A percentile compares a stretch with the other conserved stretches of the same genome.
Conservation (phyloP, 1,140 invertebrate genomes). For the Cheumatopsyche charites region DNA sequence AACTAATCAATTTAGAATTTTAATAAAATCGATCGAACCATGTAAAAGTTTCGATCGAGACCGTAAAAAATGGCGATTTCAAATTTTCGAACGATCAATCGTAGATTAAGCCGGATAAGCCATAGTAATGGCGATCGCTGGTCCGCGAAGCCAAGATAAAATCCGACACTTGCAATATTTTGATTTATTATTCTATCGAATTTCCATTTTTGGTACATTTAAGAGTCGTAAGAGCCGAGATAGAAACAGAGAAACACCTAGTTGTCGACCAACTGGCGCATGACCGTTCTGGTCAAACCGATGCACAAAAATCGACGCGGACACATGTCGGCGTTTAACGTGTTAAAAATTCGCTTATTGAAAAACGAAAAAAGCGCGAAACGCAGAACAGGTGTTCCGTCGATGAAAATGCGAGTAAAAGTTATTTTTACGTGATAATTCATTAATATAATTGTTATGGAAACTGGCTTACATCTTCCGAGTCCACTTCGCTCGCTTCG, state of each 20-base stretch:
- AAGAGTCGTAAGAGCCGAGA: background rate
- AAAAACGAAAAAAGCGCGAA: background rate
- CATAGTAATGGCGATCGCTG: background rate
- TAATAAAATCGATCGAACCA: too few relatives aligned
- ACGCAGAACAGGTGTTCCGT: background rate
- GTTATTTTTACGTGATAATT: background rate
- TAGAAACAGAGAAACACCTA: constrained; percentile 21
- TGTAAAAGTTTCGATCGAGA: too few relatives aligned
- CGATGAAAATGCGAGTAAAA: background rate
- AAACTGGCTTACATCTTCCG: constrained; percentile 22
- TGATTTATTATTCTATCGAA: constrained; percentile 15
- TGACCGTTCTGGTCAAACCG: constrained; percentile 15
- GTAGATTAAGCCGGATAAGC: background rate
- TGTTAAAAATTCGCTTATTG: too few relatives aligned
- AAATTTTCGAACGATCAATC: background rate
- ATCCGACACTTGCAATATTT: background rate
- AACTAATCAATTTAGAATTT: too few relatives aligned
- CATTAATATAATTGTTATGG: background rate
- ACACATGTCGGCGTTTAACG: background rate
- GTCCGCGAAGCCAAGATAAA: constrained; percentile 13
- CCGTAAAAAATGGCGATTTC: background rate
- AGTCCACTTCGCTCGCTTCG: background rate
- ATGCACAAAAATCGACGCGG: constrained; percentile 14
- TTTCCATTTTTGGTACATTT: constrained; percentile 22
- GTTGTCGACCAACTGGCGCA: constrained; percentile 26